These are phyloP conservation scores for Anguilla rostrata DNA, from an alignment of 2,113 vertebrate genomes.

Conservation along the genomic window DNA sequence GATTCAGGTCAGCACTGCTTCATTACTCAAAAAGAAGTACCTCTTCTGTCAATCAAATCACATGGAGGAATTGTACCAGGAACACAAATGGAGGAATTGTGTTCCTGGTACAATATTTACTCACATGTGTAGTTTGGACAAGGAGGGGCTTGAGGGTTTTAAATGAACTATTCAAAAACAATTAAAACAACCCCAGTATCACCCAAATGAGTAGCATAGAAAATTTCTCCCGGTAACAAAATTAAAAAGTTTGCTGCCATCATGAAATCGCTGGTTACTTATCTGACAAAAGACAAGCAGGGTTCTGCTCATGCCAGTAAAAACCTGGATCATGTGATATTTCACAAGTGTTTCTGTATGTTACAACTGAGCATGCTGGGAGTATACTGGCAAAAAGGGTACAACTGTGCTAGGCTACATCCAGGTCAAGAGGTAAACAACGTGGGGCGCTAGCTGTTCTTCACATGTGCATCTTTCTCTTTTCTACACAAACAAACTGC, in stretches of 20 bases:
- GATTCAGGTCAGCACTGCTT: not conserved
- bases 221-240: too few species aligned
- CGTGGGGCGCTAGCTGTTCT: not conserved
- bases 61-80: not conserved
- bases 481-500: not conserved
- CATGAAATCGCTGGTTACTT: not conserved
- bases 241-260: too few species aligned
- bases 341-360: not conserved
- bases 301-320: not conserved
- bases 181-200: too few species aligned
- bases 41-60: not conserved
- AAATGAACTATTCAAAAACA: not conserved
- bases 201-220: too few species aligned
- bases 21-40: not conserved
- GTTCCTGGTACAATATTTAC: not conserved
- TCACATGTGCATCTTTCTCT: not conserved
- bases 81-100: not conserved
- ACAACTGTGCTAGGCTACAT: not conserved
- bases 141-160: too few species aligned
- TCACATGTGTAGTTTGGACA: not conserved
- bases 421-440: not conserved
- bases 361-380: too few species aligned
- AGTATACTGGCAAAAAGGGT: not conserved
- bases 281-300: not conserved
- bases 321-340: not conserved